Evolutionary conservation across 37 sponge, comb jelly and placozoan genomes (phyloP).

Genomic region (Oopsacas minuta): DNA sequence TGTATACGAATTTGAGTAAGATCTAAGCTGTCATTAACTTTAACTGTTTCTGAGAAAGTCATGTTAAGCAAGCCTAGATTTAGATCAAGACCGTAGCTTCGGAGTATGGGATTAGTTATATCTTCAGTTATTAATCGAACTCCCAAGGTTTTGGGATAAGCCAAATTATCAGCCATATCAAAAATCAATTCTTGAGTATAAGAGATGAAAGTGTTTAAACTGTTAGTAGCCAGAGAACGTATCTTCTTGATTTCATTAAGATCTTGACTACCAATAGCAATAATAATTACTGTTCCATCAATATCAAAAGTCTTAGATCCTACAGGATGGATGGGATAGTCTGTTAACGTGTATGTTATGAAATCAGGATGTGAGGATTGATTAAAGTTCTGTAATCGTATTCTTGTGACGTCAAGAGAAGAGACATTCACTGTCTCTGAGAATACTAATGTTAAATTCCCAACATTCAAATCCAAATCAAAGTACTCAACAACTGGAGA

Average conservation of each 20-base stretch:
- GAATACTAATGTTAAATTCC: conserved; percentile 53
- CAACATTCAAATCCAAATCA: conserved; percentile 47
- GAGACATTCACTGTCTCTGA: conserved; percentile 75
- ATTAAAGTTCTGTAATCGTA: conserved; percentile 35
- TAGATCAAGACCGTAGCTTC: conserved; percentile 68
- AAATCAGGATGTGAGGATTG: not conserved
- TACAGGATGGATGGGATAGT: conserved; percentile 53
- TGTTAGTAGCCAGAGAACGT: conserved; percentile 31
- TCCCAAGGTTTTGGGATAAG: not conserved
- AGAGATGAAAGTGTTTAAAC: conserved; percentile 37
- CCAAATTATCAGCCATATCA: conserved; percentile 55
- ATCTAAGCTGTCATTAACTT: conserved; percentile 58
- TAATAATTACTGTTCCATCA: conserved; percentile 41
- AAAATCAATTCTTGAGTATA: conserved; percentile 24
- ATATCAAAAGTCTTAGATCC: conserved; percentile 43
- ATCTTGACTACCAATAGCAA: conserved; percentile 62
- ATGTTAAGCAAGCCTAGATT: conserved; percentile 60
- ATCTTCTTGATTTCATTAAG: conserved; percentile 64
- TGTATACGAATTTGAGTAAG: conserved; percentile 58
- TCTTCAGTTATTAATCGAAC: conserved; percentile 42
- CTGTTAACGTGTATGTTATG: conserved; percentile 33
- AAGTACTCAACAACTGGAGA: conserved; percentile 39
- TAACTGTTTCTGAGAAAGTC: conserved; percentile 80
- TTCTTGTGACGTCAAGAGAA: conserved; percentile 49
- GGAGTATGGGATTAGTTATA: conserved; percentile 46